A percentile compares a stretch with the other conserved stretches of the same genome.
phyloP scores from a whole-genome alignment of 2,113 vertebrate species.

The chimpanzee (Pan troglodytes) region NHGRI_mPanTro3-v2.1_pri NC_072410.2:121046501-121047000 shows the following conservation, averaged over 20 bases:
- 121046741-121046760: background rate
- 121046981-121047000: fast-evolving
- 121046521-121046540: background rate
- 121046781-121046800: background rate
- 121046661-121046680: too few relatives aligned
- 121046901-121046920: too few relatives aligned
- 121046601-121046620: background rate
- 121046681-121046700: background rate
- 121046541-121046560: too few relatives aligned
- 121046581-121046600: background rate
- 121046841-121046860: background rate
- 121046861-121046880: background rate
- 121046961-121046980: too few relatives aligned
- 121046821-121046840: background rate
- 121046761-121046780: background rate
- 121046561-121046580: background rate
- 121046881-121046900: too few relatives aligned
- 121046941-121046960: too few relatives aligned
- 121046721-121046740: background rate
- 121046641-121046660: too few relatives aligned
- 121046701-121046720: background rate
- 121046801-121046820: background rate
- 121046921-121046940: too few relatives aligned
- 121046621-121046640: too few relatives aligned
- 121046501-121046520: fast-evolving